Evolutionary conservation across 2,797 vertebrate species (phyloP), one percentile per base, ranked within the genome.

Genomic region (Chaetophractus vellerosus): DNA sequence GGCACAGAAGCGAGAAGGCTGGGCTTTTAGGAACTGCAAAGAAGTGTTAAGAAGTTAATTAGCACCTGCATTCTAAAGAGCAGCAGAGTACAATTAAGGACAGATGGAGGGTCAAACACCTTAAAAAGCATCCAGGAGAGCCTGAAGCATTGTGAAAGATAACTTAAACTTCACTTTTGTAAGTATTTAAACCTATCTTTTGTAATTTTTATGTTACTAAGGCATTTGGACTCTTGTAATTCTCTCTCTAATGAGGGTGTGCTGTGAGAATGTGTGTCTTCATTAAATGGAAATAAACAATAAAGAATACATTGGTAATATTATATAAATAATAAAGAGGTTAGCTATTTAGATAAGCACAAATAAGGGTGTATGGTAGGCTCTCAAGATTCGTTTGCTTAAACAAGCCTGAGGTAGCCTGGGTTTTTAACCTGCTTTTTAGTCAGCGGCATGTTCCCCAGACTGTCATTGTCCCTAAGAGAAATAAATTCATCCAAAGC

Each of bases 31-130:
- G 81, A 38, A 38, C 45, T 33, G 64, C 41, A 75, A 52, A 93
- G 38, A 95, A 38, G 89, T 96, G 93, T 94, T 94, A 97, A 88
- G 75, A 72, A 96, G 81, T 90, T 96, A 97, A 97, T 97, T 97
- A 97, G 93, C 95, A 96, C 93, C 93, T 96, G 48, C 31, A 74
- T 75, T 95, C 91, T 86, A 92, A 94, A 90, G 83, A 90, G 96
- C 72, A 85, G 21, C 94, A 36, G 45, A 61, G 57, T 76, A 80
- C 72, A 95, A 88, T 76, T 87, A 79, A 71, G 91, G 75, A 76
- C 75, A 72, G 74, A 63, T 3, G 59, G 28, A 41, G 75, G 55
- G 84, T 87, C 59, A 86, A 52, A 79, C 28, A 50, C 41, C 69
- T 69, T 36, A 66, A 78, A 80, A 88, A 88, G 59, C 52, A 74